Conservation (phyloP, 2,797 vertebrate species). For the Falco peregrinus region DNA sequence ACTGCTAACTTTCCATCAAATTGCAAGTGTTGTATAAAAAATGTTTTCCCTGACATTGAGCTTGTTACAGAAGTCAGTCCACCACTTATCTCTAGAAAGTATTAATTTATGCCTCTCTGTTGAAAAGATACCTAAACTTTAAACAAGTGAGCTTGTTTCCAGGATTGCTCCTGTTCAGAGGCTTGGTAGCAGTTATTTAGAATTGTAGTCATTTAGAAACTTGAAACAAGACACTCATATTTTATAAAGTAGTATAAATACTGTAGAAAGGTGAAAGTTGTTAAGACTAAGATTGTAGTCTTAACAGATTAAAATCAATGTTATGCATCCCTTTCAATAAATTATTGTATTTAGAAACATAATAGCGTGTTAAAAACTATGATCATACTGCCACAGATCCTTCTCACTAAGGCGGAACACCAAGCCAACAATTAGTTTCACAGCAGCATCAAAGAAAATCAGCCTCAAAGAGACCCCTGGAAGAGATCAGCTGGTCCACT, state of each 20-base stretch:
- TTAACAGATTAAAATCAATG: neutral
- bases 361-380: neutral
- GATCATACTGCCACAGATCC: neutral
- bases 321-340: neutral
- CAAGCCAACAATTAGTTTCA: neutral
- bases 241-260: neutral
- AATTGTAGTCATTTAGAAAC: neutral
- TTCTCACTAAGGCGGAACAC: neutral
- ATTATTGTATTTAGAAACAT: neutral
- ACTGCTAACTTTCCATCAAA: neutral
- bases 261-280: neutral
- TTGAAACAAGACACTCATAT: neutral
- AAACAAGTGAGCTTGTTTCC: neutral
- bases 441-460: neutral
- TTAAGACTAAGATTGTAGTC: neutral
- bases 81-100: neutral
- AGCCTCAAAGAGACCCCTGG: neutral
- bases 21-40: neutral
- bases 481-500: neutral
- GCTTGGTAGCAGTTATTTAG: neutral
- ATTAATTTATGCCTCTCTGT: neutral
- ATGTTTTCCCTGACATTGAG: neutral
- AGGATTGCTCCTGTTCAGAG: neutral
- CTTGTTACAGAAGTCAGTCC: neutral
- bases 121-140: neutral